Evolutionary conservation across 1,140 invertebrate genomes (phyloP).

Genomic region (Nixonia krombeini): DNA sequence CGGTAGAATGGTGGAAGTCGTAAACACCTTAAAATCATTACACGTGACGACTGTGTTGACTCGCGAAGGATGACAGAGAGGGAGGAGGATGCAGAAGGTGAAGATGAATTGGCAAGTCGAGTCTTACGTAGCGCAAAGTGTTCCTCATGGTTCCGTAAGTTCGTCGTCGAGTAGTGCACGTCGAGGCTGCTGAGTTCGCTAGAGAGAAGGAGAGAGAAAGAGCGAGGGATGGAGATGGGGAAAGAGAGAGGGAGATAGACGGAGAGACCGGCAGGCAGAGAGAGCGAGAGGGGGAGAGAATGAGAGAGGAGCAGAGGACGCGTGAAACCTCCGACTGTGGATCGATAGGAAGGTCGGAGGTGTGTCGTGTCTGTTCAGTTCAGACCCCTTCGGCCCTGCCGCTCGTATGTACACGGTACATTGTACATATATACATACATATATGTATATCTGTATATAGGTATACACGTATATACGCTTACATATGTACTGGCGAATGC

Average conservation of each 20-base stretch:
- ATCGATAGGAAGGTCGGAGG: conserved; percentile 71
- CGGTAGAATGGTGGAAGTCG: no score
- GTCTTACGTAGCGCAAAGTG: conserved; percentile 23
- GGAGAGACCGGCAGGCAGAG: no score
- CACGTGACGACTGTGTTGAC: no score
- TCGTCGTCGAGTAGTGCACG: conserved; percentile 9
- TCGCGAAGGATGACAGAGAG: not conserved
- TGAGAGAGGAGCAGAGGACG: conserved; percentile 54
- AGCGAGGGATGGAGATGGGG: not conserved
- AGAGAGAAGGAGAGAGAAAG: conserved; percentile 3
- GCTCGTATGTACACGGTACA: conserved; percentile 46
- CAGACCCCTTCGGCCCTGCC: conserved; percentile 43
- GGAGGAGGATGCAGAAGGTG: conserved; percentile 3
- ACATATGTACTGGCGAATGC: not conserved
- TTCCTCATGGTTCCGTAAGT: conserved; percentile 3
- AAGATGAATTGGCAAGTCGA: conserved; percentile 28
- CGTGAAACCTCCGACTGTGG: conserved; percentile 66
- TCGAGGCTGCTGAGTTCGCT: conserved; percentile 20
- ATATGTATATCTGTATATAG: no score
- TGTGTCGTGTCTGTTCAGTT: conserved; percentile 65
- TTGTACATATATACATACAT: conserved; percentile 17
- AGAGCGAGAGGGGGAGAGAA: conserved; percentile 7
- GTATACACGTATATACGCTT: conserved; percentile 1
- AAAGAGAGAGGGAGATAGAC: conserved; percentile 1
- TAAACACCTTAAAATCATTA: no score